A percentile compares a stretch with the other conserved stretches of the same genome.
phyloP scores from a whole-genome alignment of 2,113 vertebrate genomes.

The Rhizomys pruinosus region DNA sequence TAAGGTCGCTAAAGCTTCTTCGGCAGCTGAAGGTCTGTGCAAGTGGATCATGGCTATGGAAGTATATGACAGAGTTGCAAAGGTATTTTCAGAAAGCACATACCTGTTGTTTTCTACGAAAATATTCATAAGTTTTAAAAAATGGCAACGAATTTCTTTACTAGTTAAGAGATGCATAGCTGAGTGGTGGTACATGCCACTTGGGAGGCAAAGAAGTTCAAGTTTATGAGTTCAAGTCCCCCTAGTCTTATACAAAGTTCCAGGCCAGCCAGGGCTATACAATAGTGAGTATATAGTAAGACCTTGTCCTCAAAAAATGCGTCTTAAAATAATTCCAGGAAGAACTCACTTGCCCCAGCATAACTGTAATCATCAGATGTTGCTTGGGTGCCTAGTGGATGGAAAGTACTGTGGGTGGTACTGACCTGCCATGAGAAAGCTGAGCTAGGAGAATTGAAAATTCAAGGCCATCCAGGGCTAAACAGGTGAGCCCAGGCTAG shows the following conservation, averaged over 20 bases:
- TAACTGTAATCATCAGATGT: neutral
- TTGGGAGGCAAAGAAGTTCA: too few species aligned
- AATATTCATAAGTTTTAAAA: neutral
- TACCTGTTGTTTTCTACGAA: neutral
- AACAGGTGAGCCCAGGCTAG: neutral
- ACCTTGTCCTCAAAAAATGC: too few species aligned
- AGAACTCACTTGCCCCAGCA: neutral
- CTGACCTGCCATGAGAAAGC: too few species aligned
- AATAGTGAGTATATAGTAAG: too few species aligned
- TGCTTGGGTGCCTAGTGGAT: neutral
- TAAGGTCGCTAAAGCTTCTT: constrained; percentile 96
- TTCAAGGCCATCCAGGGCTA: neutral
- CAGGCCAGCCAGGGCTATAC: too few species aligned
- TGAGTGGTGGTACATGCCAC: too few species aligned
- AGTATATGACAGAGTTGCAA: constrained; percentile 94
- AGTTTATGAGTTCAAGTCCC: too few species aligned
- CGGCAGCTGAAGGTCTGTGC: constrained; percentile 97
- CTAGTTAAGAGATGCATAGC: too few species aligned
- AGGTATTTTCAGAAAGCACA: constrained; percentile 87
- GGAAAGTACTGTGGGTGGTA: neutral
- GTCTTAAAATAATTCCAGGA: neutral
- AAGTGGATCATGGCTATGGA: constrained; percentile 98
- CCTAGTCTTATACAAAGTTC: too few species aligned
- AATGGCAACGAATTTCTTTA: too few species aligned
- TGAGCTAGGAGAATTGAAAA: neutral